Base-by-base conservation (phyloP, 53 echinoderm and acorn worm species). In the Echinometra lucunter region DNA sequence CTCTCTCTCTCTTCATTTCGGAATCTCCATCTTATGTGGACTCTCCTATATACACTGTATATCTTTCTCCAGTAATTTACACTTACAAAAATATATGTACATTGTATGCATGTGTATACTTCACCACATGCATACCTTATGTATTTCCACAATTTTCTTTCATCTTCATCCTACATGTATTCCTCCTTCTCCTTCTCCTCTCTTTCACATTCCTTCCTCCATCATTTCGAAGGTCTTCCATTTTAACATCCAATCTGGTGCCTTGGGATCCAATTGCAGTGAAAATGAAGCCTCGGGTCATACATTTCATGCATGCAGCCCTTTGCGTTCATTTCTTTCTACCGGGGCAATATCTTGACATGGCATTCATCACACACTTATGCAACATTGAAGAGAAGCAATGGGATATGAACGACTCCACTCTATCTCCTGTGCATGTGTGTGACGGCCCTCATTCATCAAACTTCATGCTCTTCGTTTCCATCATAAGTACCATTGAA, bases 321-420 rank as follows among this genome's bases (percentile, higher is more conserved):
- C 78, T 42, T 23, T 78, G 69, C 69, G 11, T 69, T 69, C 69
- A 40, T 78, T 69, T 69, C 69, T 19, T 78, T 21, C 38, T 38
- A 78, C 42, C 78, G 40, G 72, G 78, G 78, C 78, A 78, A 42
- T 12, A 42, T 78, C 78, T 78, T 78, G 78, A 78, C 78, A 78
- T 35, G 42, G 42, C 78, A 78, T 78, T 78, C 78, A 78, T 78
- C 78, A 78, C 42, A 38, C 78, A 78, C 78, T 42, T 78, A 78
- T 42, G 42, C 38, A 38, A 78, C 19, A 40, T 78, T 3, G 40
- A 78, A 42, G 78, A 42, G 78, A 78, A 42, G 40, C 23, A 42
- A 78, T 78, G 18, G 42, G 78, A 42, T 42, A 42, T 30, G 40
- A 78, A 78, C 42, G 38, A 78, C 78, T 40, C 78, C 42, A 78